Conservation (phyloP, 2,888 invertebrate species). For the Dione juno region DNA sequence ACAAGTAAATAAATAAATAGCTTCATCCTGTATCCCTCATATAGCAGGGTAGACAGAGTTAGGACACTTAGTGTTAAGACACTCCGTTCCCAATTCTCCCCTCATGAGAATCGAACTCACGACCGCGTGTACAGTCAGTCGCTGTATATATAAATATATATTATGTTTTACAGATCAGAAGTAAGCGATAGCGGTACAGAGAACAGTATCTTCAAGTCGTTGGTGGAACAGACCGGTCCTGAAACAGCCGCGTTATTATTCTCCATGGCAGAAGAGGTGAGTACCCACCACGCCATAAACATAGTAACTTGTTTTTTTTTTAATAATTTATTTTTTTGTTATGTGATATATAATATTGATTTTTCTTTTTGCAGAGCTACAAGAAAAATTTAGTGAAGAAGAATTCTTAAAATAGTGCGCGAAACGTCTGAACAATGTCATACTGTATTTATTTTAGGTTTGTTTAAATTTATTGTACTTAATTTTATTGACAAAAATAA, state of each 20-base stretch:
- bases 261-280: slow-evolving; percentile 7
- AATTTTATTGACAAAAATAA: slow-evolving; percentile 7
- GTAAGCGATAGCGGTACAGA: neutral
- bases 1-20: no score
- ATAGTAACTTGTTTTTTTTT: neutral
- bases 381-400: slow-evolving; percentile 2
- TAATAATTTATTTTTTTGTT: no score
- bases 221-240: slow-evolving; percentile 15
- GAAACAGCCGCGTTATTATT: slow-evolving; percentile 1
- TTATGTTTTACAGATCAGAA: slow-evolving; percentile 2
- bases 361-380: slow-evolving; percentile 3
- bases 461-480: neutral
- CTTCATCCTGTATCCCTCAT: no score
- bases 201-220: slow-evolving; percentile 1
- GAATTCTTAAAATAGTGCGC: neutral
- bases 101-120: no score
- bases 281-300: neutral
- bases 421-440: no score
- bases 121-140: no score
- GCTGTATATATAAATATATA: no score
- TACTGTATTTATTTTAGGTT: neutral
- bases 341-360: no score
- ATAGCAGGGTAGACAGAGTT: neutral
- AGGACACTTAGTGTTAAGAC: neutral
- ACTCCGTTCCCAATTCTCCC: no score